Percentiles rank a stretch among this genome's conserved stretches.
phyloP scores from a whole-genome alignment of 1,140 invertebrate genomes.

The Neodiprion fabricii region DNA sequence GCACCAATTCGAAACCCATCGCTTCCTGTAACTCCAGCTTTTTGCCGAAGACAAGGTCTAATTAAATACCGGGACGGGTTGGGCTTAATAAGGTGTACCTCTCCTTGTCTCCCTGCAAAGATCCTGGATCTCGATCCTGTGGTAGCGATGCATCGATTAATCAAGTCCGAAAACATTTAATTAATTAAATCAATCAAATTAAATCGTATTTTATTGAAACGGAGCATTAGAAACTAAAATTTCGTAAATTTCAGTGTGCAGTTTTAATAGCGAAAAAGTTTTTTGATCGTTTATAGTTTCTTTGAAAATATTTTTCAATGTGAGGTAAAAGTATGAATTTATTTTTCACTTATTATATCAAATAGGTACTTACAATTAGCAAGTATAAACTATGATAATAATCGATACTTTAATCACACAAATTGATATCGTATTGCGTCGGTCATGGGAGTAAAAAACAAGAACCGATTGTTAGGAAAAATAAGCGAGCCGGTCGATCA shows the following conservation, averaged over 20 bases:
- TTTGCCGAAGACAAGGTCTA: constrained; percentile 27
- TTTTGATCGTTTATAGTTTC: neutral
- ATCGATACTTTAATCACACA: too few relatives aligned
- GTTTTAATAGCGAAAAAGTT: too few relatives aligned
- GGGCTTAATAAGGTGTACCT: neutral
- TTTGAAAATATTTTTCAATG: neutral
- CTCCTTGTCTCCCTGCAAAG: neutral
- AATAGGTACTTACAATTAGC: too few relatives aligned
- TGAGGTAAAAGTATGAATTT: neutral
- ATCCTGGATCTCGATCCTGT: neutral
- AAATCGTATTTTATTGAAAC: neutral
- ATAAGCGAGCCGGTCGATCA: too few relatives aligned
- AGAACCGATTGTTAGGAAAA: too few relatives aligned
- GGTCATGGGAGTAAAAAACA: too few relatives aligned
- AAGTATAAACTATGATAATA: too few relatives aligned
- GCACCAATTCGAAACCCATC: constrained; percentile 36
- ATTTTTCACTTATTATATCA: too few relatives aligned
- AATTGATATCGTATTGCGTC: too few relatives aligned
- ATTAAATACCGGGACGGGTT: constrained; percentile 32
- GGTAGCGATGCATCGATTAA: neutral
- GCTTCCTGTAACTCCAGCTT: constrained; percentile 41
- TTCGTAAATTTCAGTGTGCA: too few relatives aligned
- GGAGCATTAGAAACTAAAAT: too few relatives aligned
- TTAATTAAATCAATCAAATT: neutral
- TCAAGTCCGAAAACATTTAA: neutral